phyloP scores from a whole-genome alignment of 1,140 invertebrate species.

The Drosophila lini region DNA sequence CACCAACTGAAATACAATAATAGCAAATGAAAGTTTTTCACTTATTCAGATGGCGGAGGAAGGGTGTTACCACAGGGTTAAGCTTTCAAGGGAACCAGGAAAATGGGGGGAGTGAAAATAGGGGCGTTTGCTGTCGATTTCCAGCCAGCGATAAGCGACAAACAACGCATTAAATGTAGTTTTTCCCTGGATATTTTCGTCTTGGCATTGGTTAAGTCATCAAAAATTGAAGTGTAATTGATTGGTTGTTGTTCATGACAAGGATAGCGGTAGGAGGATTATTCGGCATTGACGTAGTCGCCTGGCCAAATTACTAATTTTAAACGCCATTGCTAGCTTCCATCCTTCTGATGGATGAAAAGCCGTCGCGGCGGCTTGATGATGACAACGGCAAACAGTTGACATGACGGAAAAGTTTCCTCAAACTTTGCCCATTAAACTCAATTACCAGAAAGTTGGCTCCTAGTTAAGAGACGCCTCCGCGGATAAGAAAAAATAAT shows the following conservation, averaged over 20 bases:
- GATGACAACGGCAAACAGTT: slow-evolving; percentile 36
- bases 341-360: slow-evolving; percentile 40
- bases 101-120: background rate
- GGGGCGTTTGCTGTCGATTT: slow-evolving; percentile 41
- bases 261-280: background rate
- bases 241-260: slow-evolving; percentile 48
- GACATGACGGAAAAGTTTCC: slow-evolving; percentile 53
- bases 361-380: slow-evolving; percentile 17
- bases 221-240: slow-evolving; percentile 80
- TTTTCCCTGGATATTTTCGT: slow-evolving; percentile 43
- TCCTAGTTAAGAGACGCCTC: slow-evolving; percentile 2
- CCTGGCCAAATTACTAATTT: slow-evolving; percentile 71
- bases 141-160: slow-evolving; percentile 61
- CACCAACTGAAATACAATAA: slow-evolving; percentile 33
- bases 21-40: slow-evolving; percentile 43
- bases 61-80: slow-evolving; percentile 15
- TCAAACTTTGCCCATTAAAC: slow-evolving; percentile 67
- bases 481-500: background rate
- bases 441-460: slow-evolving; percentile 65
- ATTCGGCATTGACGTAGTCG: slow-evolving; percentile 65
- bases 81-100: slow-evolving; percentile 32
- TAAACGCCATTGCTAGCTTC: slow-evolving; percentile 56
- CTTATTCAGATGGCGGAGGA: background rate
- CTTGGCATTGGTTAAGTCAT: slow-evolving; percentile 60
- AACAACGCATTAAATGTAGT: slow-evolving; percentile 53